phyloP scores from a whole-genome alignment of 1,140 invertebrate species.

The Metaphire vulgaris region DNA sequence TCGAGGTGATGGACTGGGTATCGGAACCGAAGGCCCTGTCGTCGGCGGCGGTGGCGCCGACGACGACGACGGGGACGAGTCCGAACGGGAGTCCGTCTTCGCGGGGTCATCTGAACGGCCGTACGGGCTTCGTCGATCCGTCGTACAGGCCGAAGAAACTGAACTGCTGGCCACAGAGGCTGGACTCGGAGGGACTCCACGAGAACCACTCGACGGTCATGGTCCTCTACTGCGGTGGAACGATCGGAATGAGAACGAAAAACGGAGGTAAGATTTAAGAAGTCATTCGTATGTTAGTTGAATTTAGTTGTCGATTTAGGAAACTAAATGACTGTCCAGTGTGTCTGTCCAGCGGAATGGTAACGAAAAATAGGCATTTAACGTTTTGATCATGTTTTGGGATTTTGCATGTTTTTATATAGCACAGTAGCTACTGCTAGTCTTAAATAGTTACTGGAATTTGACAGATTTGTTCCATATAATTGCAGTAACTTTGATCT shows the following conservation, averaged over 20 bases:
- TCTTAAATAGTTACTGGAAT: no score
- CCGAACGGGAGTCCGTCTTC: background rate
- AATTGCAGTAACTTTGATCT: no score
- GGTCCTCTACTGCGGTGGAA: slow-evolving; percentile 30
- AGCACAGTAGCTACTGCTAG: no score
- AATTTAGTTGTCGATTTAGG: slow-evolving; percentile 4
- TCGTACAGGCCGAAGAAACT: background rate
- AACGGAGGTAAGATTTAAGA: slow-evolving; percentile 23
- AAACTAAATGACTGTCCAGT: no score
- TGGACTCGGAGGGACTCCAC: background rate
- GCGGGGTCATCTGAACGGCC: no score
- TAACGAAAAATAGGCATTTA: no score
- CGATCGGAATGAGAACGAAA: slow-evolving; percentile 30
- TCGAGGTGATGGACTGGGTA: background rate
- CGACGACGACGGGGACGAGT: background rate
- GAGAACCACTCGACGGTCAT: slow-evolving; percentile 3
- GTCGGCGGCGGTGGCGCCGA: no score
- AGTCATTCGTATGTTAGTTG: background rate
- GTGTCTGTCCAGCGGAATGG: no score
- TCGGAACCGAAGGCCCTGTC: no score
- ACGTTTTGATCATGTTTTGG: no score
- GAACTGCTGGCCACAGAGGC: background rate
- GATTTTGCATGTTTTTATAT: no score
- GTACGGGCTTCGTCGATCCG: background rate
- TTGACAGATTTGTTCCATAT: no score